phyloP scores from a whole-genome alignment of 30 jellyfish, hydroid and myxozoan genomes.

The Turritopsis rubra region DNA sequence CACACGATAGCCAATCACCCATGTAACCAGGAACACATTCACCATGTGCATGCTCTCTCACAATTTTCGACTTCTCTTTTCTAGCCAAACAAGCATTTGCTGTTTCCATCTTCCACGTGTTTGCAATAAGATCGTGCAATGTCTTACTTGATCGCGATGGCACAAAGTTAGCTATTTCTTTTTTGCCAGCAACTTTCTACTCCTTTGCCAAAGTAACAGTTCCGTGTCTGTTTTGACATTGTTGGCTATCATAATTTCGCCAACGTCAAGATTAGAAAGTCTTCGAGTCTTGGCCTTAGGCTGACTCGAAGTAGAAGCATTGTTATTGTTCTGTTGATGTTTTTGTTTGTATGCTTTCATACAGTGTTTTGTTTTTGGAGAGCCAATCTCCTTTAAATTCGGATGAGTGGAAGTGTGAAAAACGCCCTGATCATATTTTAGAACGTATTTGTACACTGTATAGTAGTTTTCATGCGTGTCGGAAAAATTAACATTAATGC shows the following conservation, averaged over 20 bases:
- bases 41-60: neutral
- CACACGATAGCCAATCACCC: conserved; percentile 45
- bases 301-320: neutral
- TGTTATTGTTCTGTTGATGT: neutral
- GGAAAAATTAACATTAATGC: neutral
- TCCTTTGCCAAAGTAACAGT: conserved; percentile 37
- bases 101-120: conserved; percentile 31
- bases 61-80: neutral
- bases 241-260: neutral
- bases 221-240: conserved; percentile 16
- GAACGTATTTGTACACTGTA: conserved; percentile 32
- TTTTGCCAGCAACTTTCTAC: conserved; percentile 26
- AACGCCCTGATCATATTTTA: conserved; percentile 9
- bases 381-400: conserved; percentile 17
- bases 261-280: conserved; percentile 12
- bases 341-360: conserved; percentile 16
- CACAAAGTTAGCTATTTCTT: conserved; percentile 23
- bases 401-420: conserved; percentile 36
- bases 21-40: conserved; percentile 20
- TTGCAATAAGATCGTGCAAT: conserved; percentile 10
- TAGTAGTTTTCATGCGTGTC: conserved; percentile 1
- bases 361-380: conserved; percentile 33
- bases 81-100: neutral
- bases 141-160: neutral
- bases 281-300: conserved; percentile 8